phyloP scores from a whole-genome alignment of 2,888 invertebrate genomes.

The Eristalis tenax region DNA sequence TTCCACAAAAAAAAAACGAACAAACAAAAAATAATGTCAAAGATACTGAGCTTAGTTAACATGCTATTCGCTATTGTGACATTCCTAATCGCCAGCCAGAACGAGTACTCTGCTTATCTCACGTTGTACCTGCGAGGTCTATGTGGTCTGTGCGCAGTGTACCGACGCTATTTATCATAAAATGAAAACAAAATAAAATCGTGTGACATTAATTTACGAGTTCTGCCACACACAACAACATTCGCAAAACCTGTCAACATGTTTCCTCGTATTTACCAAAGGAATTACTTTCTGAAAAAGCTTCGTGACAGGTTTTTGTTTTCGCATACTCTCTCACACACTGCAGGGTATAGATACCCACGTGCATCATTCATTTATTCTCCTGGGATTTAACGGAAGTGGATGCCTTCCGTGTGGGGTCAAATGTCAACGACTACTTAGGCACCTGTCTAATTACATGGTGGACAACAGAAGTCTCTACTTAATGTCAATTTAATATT shows the following conservation, averaged over 20 bases:
- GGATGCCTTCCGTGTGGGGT: neutral
- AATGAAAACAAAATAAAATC: conserved; percentile 49
- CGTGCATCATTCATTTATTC: neutral
- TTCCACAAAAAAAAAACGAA: conserved; percentile 32
- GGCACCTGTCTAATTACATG: conserved; percentile 38
- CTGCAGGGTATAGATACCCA: neutral
- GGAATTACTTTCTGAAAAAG: conserved; percentile 25
- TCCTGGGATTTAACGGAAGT: neutral
- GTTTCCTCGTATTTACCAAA: conserved; percentile 37
- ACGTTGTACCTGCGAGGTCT: neutral
- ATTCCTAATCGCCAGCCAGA: conserved; percentile 3
- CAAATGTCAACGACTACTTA: conserved; percentile 1
- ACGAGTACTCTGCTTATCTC: conserved; percentile 25
- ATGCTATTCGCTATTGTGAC: conserved; percentile 14
- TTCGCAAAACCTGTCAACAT: conserved; percentile 36
- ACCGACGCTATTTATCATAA: conserved; percentile 38
- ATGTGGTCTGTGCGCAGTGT: conserved; percentile 18
- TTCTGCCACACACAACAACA: conserved; percentile 38
- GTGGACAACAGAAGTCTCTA: conserved; percentile 46
- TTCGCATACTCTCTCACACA: neutral
- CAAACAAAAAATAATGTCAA: conserved; percentile 72
- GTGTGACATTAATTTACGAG: conserved; percentile 64
- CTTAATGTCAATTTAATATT: conserved; percentile 52
- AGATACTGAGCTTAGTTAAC: conserved; percentile 35
- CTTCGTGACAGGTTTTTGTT: conserved; percentile 21